Percentiles rank a stretch among this genome's conserved stretches.
phyloP scores from a whole-genome alignment of 1,140 invertebrate species.

The Solenopsis fugax region DNA sequence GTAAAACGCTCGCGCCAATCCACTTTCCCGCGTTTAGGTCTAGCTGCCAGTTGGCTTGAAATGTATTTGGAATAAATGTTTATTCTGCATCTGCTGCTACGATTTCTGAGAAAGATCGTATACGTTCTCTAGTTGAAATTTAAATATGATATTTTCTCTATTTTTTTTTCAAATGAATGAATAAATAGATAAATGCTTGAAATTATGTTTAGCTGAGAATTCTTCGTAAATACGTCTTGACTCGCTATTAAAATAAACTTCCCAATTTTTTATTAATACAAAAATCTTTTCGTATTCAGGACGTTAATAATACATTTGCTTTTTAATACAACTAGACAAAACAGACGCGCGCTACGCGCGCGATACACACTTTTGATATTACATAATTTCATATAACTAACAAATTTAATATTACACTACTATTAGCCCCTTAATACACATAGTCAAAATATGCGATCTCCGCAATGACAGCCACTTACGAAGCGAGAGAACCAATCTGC shows the following conservation, averaged over 20 bases:
- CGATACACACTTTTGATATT: too few relatives aligned
- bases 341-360: too few relatives aligned
- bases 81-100: slow-evolving; percentile 42
- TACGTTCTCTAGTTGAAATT: slow-evolving; percentile 14
- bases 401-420: too few relatives aligned
- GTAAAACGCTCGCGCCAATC: slow-evolving; percentile 43
- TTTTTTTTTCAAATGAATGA: slow-evolving; percentile 23
- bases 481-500: too few relatives aligned
- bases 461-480: too few relatives aligned
- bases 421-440: too few relatives aligned
- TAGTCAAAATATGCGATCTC: too few relatives aligned
- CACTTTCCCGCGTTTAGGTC: slow-evolving; percentile 41
- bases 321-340: slow-evolving; percentile 10
- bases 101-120: slow-evolving; percentile 39
- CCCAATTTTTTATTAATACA: background rate
- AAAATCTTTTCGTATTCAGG: background rate
- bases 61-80: slow-evolving; percentile 62
- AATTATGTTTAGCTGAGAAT: background rate
- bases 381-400: too few relatives aligned
- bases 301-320: background rate
- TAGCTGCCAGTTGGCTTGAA: slow-evolving; percentile 44
- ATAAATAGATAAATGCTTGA: background rate
- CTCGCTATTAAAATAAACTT: background rate
- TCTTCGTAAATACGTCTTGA: background rate
- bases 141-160: slow-evolving; percentile 21